Conservation (phyloP, 2,888 invertebrate genomes). For the Agrochola lota region DNA sequence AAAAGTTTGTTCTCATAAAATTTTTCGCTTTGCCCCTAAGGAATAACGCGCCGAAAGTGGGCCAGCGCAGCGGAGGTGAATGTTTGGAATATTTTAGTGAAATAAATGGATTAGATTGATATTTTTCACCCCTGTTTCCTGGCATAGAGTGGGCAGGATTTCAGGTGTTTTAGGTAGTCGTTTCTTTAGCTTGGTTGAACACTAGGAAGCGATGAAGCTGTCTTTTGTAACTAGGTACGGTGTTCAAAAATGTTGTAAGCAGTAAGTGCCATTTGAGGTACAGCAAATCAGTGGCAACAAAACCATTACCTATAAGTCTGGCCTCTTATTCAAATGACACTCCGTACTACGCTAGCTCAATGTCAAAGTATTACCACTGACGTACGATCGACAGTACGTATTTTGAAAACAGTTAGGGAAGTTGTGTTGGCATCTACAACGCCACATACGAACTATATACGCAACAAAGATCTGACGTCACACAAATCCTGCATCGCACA, state of each 20-base stretch:
- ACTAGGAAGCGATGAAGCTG: not conserved
- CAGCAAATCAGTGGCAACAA: not conserved
- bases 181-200: slow-evolving; percentile 6
- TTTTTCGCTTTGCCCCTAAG: slow-evolving; percentile 51
- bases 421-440: no score
- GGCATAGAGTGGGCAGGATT: not conserved
- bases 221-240: not conserved
- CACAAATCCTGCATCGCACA: no score
- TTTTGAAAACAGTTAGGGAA: not conserved
- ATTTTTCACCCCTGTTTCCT: slow-evolving; percentile 21
- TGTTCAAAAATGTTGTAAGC: not conserved
- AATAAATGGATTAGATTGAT: slow-evolving; percentile 56
- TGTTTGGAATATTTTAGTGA: slow-evolving; percentile 37
- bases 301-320: not conserved
- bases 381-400: not conserved
- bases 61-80: slow-evolving; percentile 14
- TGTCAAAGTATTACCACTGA: not conserved
- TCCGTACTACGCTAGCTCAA: not conserved
- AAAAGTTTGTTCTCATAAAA: slow-evolving; percentile 54
- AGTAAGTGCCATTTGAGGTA: not conserved
- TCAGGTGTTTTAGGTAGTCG: not conserved
- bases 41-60: slow-evolving; percentile 36
- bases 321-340: not conserved
- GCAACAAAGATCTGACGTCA: no score
- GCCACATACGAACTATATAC: no score